A percentile compares a stretch with the other conserved stretches of the same genome.
Evolutionary conservation across 2,113 vertebrate species (phyloP).

Genomic region (Labeo catla): DNA sequence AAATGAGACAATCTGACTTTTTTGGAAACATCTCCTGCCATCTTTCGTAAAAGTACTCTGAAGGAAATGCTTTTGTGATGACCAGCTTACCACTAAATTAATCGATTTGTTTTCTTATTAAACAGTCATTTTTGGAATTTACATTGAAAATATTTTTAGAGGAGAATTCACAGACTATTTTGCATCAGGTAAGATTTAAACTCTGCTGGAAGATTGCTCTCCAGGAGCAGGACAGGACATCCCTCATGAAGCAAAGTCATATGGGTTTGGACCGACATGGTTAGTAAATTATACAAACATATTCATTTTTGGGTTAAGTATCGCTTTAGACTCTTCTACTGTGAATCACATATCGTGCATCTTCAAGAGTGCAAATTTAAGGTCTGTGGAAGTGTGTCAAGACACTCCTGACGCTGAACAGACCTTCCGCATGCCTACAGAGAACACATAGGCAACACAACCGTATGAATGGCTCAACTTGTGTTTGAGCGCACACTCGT

Average conservation of each 20-base stretch:
- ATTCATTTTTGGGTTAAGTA: neutral
- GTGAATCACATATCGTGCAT: constrained; percentile 23
- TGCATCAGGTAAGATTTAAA: neutral
- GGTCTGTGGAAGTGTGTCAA: constrained; percentile 56
- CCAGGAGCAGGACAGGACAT: neutral
- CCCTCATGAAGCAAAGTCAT: neutral
- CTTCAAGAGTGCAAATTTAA: constrained; percentile 37
- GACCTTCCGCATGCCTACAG: neutral
- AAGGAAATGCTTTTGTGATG: no score
- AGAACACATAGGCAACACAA: constrained; percentile 42
- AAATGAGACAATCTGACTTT: neutral
- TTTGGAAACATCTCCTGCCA: no score
- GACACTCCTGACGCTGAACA: constrained; percentile 11
- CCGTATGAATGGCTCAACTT: constrained; percentile 4
- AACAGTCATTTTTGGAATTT: neutral
- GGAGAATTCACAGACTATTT: neutral
- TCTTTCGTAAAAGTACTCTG: no score
- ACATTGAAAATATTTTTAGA: neutral
- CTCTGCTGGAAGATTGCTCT: neutral
- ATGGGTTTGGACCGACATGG: neutral
- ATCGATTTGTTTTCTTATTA: neutral
- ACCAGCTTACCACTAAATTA: neutral
- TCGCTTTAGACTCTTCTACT: neutral
- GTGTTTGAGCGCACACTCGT: constrained; percentile 34
- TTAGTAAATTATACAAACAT: neutral